Percentiles rank a stretch among this genome's conserved stretches.
phyloP scores from a whole-genome alignment of 2,113 vertebrate genomes.

The Scortum barcoo region DNA sequence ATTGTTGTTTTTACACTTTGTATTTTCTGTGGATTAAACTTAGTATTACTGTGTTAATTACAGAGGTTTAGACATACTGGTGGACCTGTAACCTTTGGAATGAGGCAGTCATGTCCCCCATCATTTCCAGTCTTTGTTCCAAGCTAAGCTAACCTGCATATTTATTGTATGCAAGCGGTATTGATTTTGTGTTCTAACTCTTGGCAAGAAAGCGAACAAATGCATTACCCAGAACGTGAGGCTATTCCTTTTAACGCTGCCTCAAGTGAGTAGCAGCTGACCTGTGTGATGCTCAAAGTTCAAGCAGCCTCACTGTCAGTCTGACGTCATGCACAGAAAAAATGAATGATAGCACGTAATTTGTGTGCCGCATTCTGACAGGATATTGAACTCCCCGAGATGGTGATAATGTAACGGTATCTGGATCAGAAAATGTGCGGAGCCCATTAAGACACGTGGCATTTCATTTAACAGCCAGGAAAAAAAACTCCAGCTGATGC shows the following conservation, averaged over 20 bases:
- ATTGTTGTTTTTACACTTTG: not conserved
- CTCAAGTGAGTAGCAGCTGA: not conserved
- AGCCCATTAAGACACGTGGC: not conserved
- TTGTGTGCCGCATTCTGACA: not conserved
- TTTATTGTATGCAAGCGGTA: not conserved
- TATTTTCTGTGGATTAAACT: not conserved
- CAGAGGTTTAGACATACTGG: not conserved
- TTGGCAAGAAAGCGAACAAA: not conserved
- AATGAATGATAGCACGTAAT: slow-evolving; percentile 14
- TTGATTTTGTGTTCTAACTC: not conserved
- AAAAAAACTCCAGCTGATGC: slow-evolving; percentile 16
- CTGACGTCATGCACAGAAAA: not conserved
- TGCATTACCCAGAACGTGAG: not conserved
- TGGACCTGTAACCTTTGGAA: too few relatives aligned
- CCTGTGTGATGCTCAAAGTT: not conserved
- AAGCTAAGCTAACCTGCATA: not conserved
- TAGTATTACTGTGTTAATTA: not conserved
- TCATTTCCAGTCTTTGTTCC: not conserved
- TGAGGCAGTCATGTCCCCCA: not conserved
- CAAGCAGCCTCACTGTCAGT: not conserved
- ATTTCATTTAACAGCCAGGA: not conserved
- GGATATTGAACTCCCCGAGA: not conserved
- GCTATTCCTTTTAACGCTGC: not conserved
- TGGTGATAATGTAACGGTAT: not conserved
- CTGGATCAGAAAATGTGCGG: not conserved